phyloP scores from a whole-genome alignment of 1,140 invertebrate species.

The Trachymyrmex cornetzi region DNA sequence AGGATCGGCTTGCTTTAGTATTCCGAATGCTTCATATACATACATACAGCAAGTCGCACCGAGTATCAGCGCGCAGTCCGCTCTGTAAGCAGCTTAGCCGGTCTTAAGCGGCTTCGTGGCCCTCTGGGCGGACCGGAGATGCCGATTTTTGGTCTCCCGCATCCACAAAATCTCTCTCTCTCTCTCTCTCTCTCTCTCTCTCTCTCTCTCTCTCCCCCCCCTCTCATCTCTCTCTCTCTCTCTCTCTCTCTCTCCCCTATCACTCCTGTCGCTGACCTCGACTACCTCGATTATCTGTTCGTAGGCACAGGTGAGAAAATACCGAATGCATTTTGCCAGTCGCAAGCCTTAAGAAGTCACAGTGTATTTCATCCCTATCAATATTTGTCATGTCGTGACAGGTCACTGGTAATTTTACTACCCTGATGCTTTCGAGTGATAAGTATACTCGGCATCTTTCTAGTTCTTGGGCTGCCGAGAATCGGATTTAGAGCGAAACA shows the following conservation, averaged over 20 bases:
- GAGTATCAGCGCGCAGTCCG: constrained; percentile 35
- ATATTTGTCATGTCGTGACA: background rate
- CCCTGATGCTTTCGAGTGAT: background rate
- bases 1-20: constrained; percentile 52
- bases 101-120: constrained; percentile 70
- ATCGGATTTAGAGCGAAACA: constrained; percentile 7
- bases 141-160: constrained; percentile 53
- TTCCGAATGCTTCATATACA: constrained; percentile 60
- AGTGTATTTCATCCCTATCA: background rate
- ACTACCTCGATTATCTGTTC: background rate
- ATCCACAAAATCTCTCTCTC: constrained; percentile 5
- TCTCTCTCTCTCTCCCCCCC: background rate
- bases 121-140: constrained; percentile 35
- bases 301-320: constrained; percentile 24
- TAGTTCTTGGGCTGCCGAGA: background rate
- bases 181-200: background rate
- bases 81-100: constrained; percentile 70
- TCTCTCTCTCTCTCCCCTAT: background rate
- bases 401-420: background rate
- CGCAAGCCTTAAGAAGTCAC: background rate
- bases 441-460: background rate
- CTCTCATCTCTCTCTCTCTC: background rate
- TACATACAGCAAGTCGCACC: constrained; percentile 28
- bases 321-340: background rate
- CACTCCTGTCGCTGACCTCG: background rate